Conservation (phyloP, 2,113 vertebrate genomes). For the Oncorhynchus clarkii region DNA sequence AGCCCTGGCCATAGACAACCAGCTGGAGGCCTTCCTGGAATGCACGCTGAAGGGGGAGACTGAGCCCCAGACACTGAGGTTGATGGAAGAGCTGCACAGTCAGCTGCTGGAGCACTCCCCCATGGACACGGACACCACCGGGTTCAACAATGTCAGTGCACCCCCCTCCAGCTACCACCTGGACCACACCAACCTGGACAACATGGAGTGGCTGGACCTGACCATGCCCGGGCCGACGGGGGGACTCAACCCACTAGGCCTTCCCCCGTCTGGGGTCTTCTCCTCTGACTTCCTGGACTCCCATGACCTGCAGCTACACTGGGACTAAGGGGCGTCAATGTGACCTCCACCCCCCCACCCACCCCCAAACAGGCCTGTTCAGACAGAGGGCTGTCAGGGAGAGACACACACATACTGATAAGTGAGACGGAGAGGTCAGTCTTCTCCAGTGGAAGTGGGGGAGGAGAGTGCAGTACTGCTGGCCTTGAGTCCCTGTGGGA, state of each 20-base stretch:
- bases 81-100: constrained; percentile 85
- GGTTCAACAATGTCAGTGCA: constrained; percentile 67
- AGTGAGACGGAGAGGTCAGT: too few species aligned
- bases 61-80: constrained; percentile 69
- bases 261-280: constrained; percentile 69
- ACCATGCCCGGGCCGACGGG: constrained; percentile 82
- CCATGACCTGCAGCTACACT: constrained; percentile 86
- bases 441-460: too few species aligned
- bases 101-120: constrained; percentile 81
- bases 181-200: constrained; percentile 83
- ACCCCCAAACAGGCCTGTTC: neutral
- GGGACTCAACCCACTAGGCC: constrained; percentile 81
- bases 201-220: constrained; percentile 97
- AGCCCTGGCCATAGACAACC: constrained; percentile 80
- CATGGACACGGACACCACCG: constrained; percentile 67
- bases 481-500: neutral
- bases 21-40: constrained; percentile 86
- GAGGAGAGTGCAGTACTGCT: neutral
- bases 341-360: constrained; percentile 56
- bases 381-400: neutral
- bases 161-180: constrained; percentile 75
- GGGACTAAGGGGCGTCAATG: constrained; percentile 78
- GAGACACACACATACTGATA: neutral
- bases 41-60: constrained; percentile 68
- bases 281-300: constrained; percentile 87